Percentiles rank a stretch among this genome's conserved stretches.
Conservation (phyloP, 2,113 vertebrate genomes). For the Ascaphus truei region DNA sequence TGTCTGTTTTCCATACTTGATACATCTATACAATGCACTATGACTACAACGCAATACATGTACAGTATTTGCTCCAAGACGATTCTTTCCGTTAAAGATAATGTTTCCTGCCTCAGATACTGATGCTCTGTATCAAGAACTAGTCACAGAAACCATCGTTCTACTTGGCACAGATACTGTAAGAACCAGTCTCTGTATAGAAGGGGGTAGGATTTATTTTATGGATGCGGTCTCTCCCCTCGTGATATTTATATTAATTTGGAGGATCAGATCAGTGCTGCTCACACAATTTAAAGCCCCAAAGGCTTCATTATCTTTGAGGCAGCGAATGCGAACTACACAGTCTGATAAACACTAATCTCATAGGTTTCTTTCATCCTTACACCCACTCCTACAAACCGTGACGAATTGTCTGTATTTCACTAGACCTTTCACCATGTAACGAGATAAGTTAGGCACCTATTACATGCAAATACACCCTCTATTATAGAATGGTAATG, state of each 20-base stretch:
- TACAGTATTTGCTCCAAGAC: not conserved
- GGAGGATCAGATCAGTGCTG: slow-evolving; percentile 29
- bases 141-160: not conserved
- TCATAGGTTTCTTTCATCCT: slow-evolving; percentile 11
- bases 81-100: not conserved
- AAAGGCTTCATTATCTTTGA: slow-evolving; percentile 35
- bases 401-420: not conserved
- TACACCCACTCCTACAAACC: slow-evolving; percentile 17
- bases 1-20: not conserved
- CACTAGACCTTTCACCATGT: slow-evolving; percentile 1
- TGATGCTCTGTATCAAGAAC: slow-evolving; percentile 17
- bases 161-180: not conserved
- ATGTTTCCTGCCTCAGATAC: slow-evolving; percentile 5
- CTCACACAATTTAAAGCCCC: slow-evolving; percentile 35
- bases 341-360: slow-evolving; percentile 17
- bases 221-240: slow-evolving; percentile 17
- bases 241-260: slow-evolving; percentile 37
- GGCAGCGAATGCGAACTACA: slow-evolving; percentile 22
- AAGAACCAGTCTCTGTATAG: not conserved
- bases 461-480: not conserved
- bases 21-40: slow-evolving; percentile 3
- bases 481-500: not conserved
- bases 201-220: slow-evolving; percentile 12
- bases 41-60: not conserved
- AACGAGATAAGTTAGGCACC: not conserved